phyloP scores from a whole-genome alignment of 2,797 vertebrate species.

The Eulemur rubriventer region DNA sequence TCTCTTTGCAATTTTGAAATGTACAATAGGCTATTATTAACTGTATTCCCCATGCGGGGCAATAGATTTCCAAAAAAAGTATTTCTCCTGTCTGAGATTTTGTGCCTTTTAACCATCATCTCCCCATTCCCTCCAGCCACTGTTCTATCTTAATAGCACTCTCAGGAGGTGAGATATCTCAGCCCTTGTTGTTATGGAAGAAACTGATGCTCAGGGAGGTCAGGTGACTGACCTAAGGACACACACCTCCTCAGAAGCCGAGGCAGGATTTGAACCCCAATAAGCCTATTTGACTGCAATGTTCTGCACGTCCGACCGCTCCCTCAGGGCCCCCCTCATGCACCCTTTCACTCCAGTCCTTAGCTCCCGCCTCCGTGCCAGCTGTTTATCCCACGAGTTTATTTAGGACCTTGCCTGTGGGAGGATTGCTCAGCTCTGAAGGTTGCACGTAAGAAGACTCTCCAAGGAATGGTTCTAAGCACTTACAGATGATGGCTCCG shows the following conservation, averaged over 20 bases:
- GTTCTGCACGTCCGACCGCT: not conserved
- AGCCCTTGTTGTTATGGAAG: not conserved
- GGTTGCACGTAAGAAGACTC: not conserved
- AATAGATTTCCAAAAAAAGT: not conserved
- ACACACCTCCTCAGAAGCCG: not conserved
- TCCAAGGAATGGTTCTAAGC: not conserved
- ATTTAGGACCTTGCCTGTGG: not conserved
- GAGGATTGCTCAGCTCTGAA: not conserved
- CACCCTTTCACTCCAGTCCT: not conserved
- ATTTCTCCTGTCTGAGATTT: not conserved
- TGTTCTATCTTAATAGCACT: not conserved
- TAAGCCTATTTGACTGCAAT: not conserved
- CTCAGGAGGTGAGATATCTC: not conserved
- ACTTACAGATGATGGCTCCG: not conserved
- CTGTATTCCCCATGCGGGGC: not conserved
- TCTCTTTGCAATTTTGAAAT: not conserved
- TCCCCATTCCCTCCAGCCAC: not conserved
- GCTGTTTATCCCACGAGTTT: not conserved
- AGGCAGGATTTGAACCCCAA: not conserved
- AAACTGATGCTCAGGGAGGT: not conserved
- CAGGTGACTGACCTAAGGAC: not conserved
- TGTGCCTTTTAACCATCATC: not conserved
- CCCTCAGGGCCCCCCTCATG: rapidly evolving
- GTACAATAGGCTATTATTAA: not conserved
- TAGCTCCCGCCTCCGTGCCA: not conserved